Base-by-base conservation (phyloP, 2,888 invertebrate genomes). In the Onchidella celtica region DNA sequence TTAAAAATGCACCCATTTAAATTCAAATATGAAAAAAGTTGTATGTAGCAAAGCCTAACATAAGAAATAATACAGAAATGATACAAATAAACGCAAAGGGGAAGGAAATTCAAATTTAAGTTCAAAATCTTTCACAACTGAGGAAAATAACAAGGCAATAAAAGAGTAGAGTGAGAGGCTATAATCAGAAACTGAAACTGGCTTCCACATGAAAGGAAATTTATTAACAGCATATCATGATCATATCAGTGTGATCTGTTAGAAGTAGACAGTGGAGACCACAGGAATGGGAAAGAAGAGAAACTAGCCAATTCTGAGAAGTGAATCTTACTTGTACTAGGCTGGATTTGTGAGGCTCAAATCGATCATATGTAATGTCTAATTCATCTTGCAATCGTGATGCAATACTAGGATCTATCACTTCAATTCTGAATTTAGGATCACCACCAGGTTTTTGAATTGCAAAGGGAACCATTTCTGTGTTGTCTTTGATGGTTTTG, bases 401-500 rank as follows among this genome's bases (percentile, higher is more conserved):
- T 36, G 84, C 82, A 14, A 34, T 65, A 11, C 32, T 40, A 29
- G 84, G 78, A 55, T 84, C 77, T 0, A 75, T 34, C 32, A 84
- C 83, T 24, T 81, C 55, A 9, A 84, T 47, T 38, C 29, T 57
- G n/a, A 59, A 55, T 27, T 38, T 55, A 0, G 74, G 34, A 24
- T 68, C 65, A 1, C 17, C 27, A n/a, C 17, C 36, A 1, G 32
- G 24, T 17, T 79, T 80, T 34, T 11, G 27, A n/a, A 72, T 40
- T 3, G 79, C 78, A 55, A 84, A 84, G 0, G 81, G 81, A 24
- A 78, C 84, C 6, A 34, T 55, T n/a, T 84, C 75, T 24, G 77
- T 27, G 0, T 34, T 80, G 77, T 84, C 81, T 59, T 74, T 72
- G 47, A 84, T 34, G 3, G 63, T 61, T 47, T 75, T 84, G 40